These are phyloP conservation scores for Catamblyrhynchus diadema DNA, from an alignment of 2,797 vertebrate genomes.

Conservation along the genomic window DNA sequence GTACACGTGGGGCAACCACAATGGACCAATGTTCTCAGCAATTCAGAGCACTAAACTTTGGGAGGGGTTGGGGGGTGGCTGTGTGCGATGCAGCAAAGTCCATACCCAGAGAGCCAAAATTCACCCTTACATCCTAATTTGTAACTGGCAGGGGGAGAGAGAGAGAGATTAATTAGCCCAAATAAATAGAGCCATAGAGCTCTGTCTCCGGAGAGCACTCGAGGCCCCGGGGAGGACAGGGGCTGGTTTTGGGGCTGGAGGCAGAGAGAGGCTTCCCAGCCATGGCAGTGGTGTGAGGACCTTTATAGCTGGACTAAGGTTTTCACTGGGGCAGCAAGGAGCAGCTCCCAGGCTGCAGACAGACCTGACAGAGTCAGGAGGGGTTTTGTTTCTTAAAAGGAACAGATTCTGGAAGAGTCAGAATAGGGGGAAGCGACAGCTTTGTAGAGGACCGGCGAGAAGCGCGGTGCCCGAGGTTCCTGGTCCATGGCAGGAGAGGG, in stretches of 20 bases:
- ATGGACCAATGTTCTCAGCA: slow-evolving; percentile 69
- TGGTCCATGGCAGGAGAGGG: background rate
- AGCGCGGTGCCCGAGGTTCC: background rate
- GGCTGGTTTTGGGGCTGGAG: background rate
- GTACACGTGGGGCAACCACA: slow-evolving; percentile 44
- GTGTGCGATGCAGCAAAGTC: slow-evolving; percentile 16
- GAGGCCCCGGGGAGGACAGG: background rate
- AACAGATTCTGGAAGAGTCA: background rate
- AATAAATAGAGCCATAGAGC: slow-evolving; percentile 46
- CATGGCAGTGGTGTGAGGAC: slow-evolving; percentile 49
- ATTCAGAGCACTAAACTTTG: slow-evolving; percentile 52
- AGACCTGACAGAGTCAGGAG: background rate
- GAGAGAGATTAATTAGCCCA: background rate
- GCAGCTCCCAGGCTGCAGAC: background rate
- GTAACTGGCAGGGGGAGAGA: background rate
- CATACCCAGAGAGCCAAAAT: slow-evolving; percentile 23
- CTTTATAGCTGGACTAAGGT: slow-evolving; percentile 61
- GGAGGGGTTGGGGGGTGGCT: slow-evolving; percentile 1
- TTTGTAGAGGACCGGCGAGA: background rate
- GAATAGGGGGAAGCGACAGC: background rate
- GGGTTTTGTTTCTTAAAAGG: slow-evolving; percentile 23
- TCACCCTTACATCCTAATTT: slow-evolving; percentile 1
- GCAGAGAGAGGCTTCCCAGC: slow-evolving; percentile 42
- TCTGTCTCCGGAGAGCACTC: background rate
- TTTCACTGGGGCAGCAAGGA: slow-evolving; percentile 41